These are phyloP conservation scores for Brassicogethes aeneus DNA, from an alignment of 2,888 invertebrate genomes.

Conservation along the genomic window DNA sequence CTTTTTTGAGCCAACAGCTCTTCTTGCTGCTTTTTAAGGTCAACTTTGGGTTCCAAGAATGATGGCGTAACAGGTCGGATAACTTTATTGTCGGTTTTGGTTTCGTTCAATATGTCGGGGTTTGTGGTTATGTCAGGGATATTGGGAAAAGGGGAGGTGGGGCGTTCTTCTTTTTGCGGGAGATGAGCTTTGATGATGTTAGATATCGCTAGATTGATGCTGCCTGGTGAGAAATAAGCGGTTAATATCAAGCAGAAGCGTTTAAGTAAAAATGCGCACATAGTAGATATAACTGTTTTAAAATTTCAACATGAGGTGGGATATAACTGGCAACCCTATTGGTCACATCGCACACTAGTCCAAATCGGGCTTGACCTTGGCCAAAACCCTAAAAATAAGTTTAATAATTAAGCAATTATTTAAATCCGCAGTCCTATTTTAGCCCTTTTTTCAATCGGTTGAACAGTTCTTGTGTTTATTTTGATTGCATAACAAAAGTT, in stretches of 20 bases:
- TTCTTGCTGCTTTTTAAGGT: slow-evolving; percentile 15
- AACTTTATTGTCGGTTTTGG: slow-evolving; percentile 7
- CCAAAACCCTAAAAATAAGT: no score
- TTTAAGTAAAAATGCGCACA: slow-evolving; percentile 3
- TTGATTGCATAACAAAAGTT: no score
- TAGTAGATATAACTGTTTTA: slow-evolving; percentile 1
- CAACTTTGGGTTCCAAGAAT: slow-evolving; percentile 17
- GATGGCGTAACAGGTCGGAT: slow-evolving; percentile 20
- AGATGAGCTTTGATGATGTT: slow-evolving; percentile 20
- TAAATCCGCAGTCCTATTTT: no score
- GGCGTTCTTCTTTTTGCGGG: slow-evolving; percentile 14
- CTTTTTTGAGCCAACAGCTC: slow-evolving; percentile 10
- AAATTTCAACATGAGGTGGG: no score
- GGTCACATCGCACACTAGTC: no score
- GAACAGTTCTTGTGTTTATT: no score
- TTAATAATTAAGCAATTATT: no score
- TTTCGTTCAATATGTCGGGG: slow-evolving; percentile 18
- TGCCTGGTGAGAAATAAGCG: slow-evolving; percentile 24
- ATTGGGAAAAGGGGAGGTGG: slow-evolving; percentile 26
- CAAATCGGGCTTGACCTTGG: no score
- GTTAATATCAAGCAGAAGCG: slow-evolving; percentile 5
- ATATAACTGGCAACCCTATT: no score
- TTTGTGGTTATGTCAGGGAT: slow-evolving; percentile 28
- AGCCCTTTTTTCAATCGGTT: no score
- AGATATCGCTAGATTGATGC: slow-evolving; percentile 28